Evolutionary conservation across 2,113 vertebrate species (phyloP), one percentile per base, ranked within the genome.

Genomic region (Bettongia penicillata): DNA sequence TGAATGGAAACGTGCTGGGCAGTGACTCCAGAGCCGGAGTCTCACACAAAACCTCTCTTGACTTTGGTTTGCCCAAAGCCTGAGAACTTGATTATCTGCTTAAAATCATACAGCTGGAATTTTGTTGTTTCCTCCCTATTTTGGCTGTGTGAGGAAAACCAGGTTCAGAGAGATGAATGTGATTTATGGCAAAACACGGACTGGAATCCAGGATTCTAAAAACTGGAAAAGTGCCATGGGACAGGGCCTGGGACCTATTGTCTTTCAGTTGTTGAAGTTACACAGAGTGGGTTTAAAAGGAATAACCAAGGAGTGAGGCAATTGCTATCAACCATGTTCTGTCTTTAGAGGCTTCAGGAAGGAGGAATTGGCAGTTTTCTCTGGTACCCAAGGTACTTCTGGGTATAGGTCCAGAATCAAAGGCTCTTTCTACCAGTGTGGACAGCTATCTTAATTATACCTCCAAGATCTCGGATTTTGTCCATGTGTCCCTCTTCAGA

Each of bases 251-350:
- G 0, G 51, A 8, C 47, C 5, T 47, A 48, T 68, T 93, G 19
- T 25, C 50, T 93, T 94, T 77, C 89, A 84, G 25, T 92, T 89
- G 49, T 0, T 61, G 50, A 92, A 94, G n/a, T 91, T 84, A 77
- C n/a, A 28, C 25, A 90, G 3, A 31, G 37, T 77, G 61, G 31
- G 37, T n/a, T 93, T 11, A 93, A 22, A 25, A 37, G 49, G 51
- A 91, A 51, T 97, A 89, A 51, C 90, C 90, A 92, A 52, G 90
- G 28, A 53, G 31, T 91, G 28, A 95, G 89, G 89, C 51, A 95
- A 93, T 47, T 92, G 96, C 9, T 43, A 89, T 93, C 90, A 95
- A 95, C 9, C 53, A 43, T 28, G 53, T 1, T 55, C 51, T 2
- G 3, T 94, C 53, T 68, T 51, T 92, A 53, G 93, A 91, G 1